Conservation (phyloP, 2,797 vertebrate species). For the Sebastes wilsoni region DNA sequence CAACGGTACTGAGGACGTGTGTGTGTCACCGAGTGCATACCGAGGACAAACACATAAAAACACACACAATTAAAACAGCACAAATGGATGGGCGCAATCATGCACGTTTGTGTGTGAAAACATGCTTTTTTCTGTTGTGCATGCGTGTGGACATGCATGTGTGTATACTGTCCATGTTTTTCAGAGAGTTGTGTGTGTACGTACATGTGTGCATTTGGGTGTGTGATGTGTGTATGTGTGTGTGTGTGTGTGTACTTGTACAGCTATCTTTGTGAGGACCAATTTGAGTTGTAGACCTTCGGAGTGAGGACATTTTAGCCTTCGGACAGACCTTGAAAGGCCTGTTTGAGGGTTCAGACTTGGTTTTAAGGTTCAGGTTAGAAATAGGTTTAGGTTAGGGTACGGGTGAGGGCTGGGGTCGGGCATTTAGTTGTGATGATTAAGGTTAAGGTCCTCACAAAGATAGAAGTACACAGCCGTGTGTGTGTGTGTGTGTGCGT, state of each 20-base stretch:
- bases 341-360: too few species aligned
- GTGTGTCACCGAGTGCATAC: neutral
- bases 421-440: too few species aligned
- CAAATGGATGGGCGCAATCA: neutral
- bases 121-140: neutral
- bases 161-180: neutral
- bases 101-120: neutral
- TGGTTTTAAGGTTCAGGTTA: too few species aligned
- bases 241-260: neutral
- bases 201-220: neutral
- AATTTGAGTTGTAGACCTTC: too few species aligned
- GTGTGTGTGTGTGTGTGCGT: neutral
- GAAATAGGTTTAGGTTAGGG: too few species aligned
- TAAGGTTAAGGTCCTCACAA: too few species aligned
- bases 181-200: constrained; percentile 6
- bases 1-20: neutral
- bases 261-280: too few species aligned
- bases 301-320: too few species aligned
- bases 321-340: too few species aligned
- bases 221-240: neutral
- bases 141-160: neutral
- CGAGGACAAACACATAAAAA: constrained; percentile 1
- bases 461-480: too few species aligned
- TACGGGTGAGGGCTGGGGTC: too few species aligned
- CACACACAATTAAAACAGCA: neutral